Evolutionary conservation across 2,113 vertebrate genomes (phyloP), one percentile per base, ranked within the genome.

Genomic region (Embiotoca jacksoni): DNA sequence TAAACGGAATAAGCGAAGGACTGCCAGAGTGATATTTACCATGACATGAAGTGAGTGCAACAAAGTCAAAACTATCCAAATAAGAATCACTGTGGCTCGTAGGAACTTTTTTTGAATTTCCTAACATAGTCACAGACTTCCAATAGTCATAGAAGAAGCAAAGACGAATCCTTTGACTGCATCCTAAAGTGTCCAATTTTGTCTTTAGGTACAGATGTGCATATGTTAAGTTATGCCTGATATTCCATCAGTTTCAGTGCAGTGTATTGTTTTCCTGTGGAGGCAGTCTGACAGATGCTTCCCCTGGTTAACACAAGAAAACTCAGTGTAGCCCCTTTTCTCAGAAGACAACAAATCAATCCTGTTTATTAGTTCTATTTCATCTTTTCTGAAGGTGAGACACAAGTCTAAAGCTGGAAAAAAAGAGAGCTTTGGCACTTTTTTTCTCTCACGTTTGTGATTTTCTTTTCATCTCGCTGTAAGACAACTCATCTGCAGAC

Each of bases 391-490:
- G 73, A 67, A 30, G 72, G 31, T 53, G 46, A 78, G 67, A 60
- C 76, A 54, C 63, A 36, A 75, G 78, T 59, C 59, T 68, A 57
- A 52, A 57, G 4, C 53, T 30, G 78, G 77, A 78, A 75, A 74
- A 58, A 37, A 37, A 55, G 15, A 73, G 7, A 61, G 57, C 69
- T 66, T 61, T 83, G 81, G 83, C 86, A 89, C 58, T 52, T 59
- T 75, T 83, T 84, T 59, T 44, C 69, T 73, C 74, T 85, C 64
- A 58, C 75, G 87, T 85, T 78, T 85, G 47, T 85, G 87, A 92
- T 89, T 91, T 90, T 77, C 69, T 91, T 94, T 90, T 91, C 83
- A 92, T 92, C 83, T 91, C 32, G 60, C 83, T 55, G 50, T 72
- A 84, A 89, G 82, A 87, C 89, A 83, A 90, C 69, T 88, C 88